These are phyloP conservation scores for Syngnathus scovelli DNA, from an alignment of 2,113 vertebrate genomes.

Conservation along the genomic window DNA sequence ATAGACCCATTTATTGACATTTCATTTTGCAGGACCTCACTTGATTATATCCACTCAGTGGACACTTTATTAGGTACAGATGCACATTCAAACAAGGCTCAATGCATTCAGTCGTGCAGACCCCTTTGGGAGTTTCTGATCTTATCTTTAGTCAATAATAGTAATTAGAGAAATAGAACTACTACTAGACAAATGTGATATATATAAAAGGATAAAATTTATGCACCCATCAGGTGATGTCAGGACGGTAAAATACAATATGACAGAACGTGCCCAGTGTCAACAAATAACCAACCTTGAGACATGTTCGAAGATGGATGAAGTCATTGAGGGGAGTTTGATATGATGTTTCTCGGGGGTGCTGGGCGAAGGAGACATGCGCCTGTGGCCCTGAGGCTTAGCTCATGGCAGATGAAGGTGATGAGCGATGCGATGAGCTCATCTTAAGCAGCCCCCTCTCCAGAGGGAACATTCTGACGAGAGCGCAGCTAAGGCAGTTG, in stretches of 20 bases:
- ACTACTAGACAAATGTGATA: not conserved
- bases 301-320: not conserved
- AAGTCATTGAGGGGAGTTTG: slow-evolving; percentile 5
- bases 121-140: too few relatives aligned
- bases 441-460: slow-evolving; percentile 19
- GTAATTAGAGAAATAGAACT: too few relatives aligned
- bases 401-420: slow-evolving; percentile 32
- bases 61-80: too few relatives aligned
- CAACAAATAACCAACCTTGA: not conserved
- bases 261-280: not conserved
- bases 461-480: slow-evolving; percentile 1
- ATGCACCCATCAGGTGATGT: not conserved
- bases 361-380: slow-evolving; percentile 4
- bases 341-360: not conserved
- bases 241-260: not conserved
- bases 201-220: not conserved
- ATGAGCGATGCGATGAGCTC: slow-evolving; percentile 25
- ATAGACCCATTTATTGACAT: too few relatives aligned
- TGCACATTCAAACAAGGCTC: too few relatives aligned
- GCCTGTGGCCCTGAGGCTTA: slow-evolving; percentile 23
- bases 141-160: too few relatives aligned
- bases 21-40: too few relatives aligned
- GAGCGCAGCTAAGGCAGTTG: slow-evolving; percentile 1
- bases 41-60: too few relatives aligned
- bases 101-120: too few relatives aligned